A percentile compares a stretch with the other conserved stretches of the same genome.
These are phyloP conservation scores for Craniophora ligustri DNA, from an alignment of 2,888 invertebrate species.

Conservation along the genomic window DNA sequence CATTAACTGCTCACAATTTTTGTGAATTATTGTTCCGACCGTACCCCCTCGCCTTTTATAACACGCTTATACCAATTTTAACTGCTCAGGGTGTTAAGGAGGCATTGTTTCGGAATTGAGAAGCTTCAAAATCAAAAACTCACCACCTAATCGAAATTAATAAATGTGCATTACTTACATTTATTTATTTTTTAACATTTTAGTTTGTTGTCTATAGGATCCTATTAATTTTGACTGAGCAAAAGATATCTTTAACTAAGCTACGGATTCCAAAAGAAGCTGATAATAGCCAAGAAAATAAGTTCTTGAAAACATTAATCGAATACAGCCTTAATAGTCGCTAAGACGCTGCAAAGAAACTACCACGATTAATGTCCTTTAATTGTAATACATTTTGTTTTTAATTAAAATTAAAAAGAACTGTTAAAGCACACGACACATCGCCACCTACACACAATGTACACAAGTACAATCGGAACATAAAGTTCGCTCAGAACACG, in stretches of 20 bases:
- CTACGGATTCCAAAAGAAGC: background rate
- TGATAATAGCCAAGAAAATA: constrained; percentile 3
- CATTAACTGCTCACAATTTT: constrained; percentile 86
- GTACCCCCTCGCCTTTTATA: constrained; percentile 81
- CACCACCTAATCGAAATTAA: no score
- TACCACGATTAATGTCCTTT: constrained; percentile 46
- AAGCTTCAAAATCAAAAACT: constrained; percentile 17
- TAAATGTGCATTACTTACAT: no score
- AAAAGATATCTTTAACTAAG: background rate
- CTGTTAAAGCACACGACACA: constrained; percentile 62
- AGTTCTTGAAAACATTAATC: constrained; percentile 1
- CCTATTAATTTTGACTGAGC: background rate
- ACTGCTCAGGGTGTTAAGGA: constrained; percentile 70
- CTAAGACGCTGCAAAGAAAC: constrained; percentile 29
- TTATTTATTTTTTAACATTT: no score
- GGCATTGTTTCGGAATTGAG: constrained; percentile 50
- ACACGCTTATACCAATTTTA: constrained; percentile 80
- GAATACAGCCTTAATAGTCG: background rate
- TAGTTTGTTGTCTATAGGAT: no score
- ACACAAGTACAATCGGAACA: constrained; percentile 74
- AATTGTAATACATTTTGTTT: constrained; percentile 60
- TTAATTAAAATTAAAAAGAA: constrained; percentile 70
- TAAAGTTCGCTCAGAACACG: constrained; percentile 81
- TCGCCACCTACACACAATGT: constrained; percentile 75
- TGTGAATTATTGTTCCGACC: constrained; percentile 84